Evolutionary conservation across 2,113 vertebrate species (phyloP), one percentile per base, ranked within the genome.

Genomic region (Oenanthe oenanthe): DNA sequence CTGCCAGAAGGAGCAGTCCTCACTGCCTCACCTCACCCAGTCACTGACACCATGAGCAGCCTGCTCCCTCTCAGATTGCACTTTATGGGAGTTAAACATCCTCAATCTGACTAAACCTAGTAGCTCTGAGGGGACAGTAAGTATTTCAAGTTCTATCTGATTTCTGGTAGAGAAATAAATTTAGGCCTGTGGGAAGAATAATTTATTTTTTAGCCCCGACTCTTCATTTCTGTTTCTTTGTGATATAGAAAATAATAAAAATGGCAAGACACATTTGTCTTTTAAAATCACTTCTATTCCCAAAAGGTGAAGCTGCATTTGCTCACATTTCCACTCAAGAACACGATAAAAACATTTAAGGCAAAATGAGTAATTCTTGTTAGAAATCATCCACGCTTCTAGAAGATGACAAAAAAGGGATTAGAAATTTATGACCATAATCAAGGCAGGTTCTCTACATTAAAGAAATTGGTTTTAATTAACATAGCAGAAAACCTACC

Each of bases 31-130:
- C 21, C 22, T 14, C 29, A 28, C 9, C 24, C 0, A 13, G 36
- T 20, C 8, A 2, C 32, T n/a, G 38, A 21, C n/a, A 31, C 21
- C 18, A 7, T 1, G 0, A n/a, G n/a, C 1, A 1, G 29, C 6
- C 16, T 9, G 36, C 36, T 75, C 50, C 43, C 71, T 13, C 61
- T 32, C 54, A 4, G 1, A 38, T 45, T n/a, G 43, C 67, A 47
- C 22, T 47, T 22, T 22, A 25, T 32, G 51, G 77, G 40, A 68
- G 21, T 40, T 71, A 75, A 87, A 50, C 56, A 62, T 71, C 25
- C 60, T 56, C 60, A 38, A 11, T 40, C 34, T 51, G 29, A 80
- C 63, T 77, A 58, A 76, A 89, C 51, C 34, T 47, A 43, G 21
- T 38, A 38, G 17, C 63, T 91, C 60, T 36, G 17, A 48, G 34